Base-by-base conservation (phyloP, 2,888 invertebrate genomes). In the Lepidonotus clava region DNA sequence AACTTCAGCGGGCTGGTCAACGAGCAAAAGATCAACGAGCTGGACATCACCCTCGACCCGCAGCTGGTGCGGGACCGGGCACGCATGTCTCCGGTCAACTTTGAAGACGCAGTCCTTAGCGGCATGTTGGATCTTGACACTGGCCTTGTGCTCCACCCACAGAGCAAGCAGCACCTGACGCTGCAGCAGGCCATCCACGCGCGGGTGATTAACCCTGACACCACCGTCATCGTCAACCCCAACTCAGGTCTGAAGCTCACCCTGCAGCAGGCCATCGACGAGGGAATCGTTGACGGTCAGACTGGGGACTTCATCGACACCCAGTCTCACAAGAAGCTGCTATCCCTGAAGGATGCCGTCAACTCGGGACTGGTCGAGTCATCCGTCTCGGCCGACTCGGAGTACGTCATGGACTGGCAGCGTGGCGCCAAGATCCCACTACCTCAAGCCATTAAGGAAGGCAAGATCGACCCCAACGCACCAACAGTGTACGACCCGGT, bases 101-200 rank as follows among this genome's bases (percentile, higher is more conserved):
- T 90, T 34, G 90, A 90, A 61, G 90, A 90, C 86, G 89, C 90
- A 41, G 87, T 90, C 38, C 66, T 89, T 21, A 76, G 86, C 67
- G 93, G 93, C 0, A 86, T 92, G 38, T 85, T 97, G 92, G 96
- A 97, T 92, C 95, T 97, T 0, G 95, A 95, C 87, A 95, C 96
- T 41, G 96, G 96, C 80, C 95, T 96, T 94, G 95, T 87, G 24
- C 86, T 53, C 46, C 76, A 98, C 94, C 97, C 98, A 0, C 96
- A 95, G 90, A 97, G 97, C 0, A 97, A 97, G 1, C 96, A 97
- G 92, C 96, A 96, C 92, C 95, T 97, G 89, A 97, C 97, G 0
- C 95, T 97, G 90, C 96, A 97, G 94, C 96, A 97, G 84, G 98
- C 98, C n/a, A 96, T 98, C 8, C 89, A 89, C 40, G 88, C 88